A percentile compares a stretch with the other conserved stretches of the same genome.
Evolutionary conservation across 2,888 invertebrate genomes (phyloP).

Genomic region (Artemia sp.): DNA sequence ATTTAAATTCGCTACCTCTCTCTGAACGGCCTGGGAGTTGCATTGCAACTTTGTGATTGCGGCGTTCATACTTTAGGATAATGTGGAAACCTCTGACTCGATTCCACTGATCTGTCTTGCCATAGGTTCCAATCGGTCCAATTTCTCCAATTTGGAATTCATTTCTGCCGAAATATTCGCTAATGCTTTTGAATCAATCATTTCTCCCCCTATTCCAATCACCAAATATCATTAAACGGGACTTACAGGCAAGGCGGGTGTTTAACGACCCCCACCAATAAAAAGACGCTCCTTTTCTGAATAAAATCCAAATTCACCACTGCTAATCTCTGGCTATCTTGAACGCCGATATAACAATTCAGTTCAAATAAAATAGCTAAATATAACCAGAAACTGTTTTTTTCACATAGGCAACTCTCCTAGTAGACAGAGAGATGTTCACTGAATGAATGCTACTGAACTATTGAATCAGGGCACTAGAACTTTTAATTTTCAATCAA

Average conservation of each 20-base stretch:
- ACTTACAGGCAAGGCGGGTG: constrained; percentile 10
- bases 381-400: too few species aligned
- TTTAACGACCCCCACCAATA: constrained; percentile 6
- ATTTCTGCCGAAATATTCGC: too few species aligned
- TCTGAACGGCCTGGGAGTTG: constrained; percentile 13
- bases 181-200: neutral
- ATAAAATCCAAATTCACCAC: neutral
- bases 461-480: too few species aligned
- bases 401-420: too few species aligned
- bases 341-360: too few species aligned
- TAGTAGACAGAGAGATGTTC: too few species aligned
- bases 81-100: constrained; percentile 6
- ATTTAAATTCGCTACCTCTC: constrained; percentile 3
- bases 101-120: constrained; percentile 1
- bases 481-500: too few species aligned
- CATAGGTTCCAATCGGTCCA: too few species aligned
- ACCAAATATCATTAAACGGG: neutral
- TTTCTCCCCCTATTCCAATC: constrained; percentile 10
- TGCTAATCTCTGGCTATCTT: constrained; percentile 4
- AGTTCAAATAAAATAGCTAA: too few species aligned
- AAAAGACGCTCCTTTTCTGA: neutral
- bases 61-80: constrained; percentile 4
- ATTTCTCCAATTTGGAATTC: too few species aligned
- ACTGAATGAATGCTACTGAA: too few species aligned
- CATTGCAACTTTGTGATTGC: constrained; percentile 10